phyloP scores from a whole-genome alignment of 92 coral and sea anemone genomes.

The Epizoanthus fatuus region DNA sequence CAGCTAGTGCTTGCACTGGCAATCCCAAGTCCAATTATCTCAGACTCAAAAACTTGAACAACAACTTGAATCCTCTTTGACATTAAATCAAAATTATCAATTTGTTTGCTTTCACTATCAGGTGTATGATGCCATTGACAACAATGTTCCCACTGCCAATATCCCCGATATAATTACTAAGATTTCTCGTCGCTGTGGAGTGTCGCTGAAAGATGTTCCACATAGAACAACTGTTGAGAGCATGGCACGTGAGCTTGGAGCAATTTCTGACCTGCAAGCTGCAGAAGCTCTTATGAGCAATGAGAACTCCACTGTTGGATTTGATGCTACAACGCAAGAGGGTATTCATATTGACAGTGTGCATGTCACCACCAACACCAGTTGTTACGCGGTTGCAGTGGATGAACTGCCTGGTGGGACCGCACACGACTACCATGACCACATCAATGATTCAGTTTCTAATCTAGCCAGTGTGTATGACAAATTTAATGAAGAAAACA shows the following conservation, averaged over 20 bases:
- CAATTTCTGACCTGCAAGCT: background rate
- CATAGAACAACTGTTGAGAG: background rate
- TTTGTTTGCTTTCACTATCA: no score
- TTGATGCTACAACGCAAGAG: background rate
- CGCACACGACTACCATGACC: background rate
- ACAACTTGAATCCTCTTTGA: no score
- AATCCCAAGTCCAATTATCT: no score
- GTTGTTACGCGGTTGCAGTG: background rate
- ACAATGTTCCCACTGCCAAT: no score
- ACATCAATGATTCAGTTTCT: background rate
- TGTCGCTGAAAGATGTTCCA: background rate
- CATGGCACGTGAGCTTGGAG: background rate
- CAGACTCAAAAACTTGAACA: no score
- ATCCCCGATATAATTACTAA: no score
- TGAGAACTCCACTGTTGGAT: background rate
- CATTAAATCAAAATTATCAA: no score
- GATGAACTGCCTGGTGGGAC: background rate
- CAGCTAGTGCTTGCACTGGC: no score
- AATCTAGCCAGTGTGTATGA: no score
- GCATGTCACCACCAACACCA: no score
- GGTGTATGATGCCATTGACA: no score
- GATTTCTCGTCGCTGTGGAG: background rate
- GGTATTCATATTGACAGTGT: background rate
- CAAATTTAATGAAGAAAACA: no score
- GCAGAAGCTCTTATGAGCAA: background rate